Conservation (phyloP, 2,888 invertebrate species). For the Agonopterix alstromeriana region DNA sequence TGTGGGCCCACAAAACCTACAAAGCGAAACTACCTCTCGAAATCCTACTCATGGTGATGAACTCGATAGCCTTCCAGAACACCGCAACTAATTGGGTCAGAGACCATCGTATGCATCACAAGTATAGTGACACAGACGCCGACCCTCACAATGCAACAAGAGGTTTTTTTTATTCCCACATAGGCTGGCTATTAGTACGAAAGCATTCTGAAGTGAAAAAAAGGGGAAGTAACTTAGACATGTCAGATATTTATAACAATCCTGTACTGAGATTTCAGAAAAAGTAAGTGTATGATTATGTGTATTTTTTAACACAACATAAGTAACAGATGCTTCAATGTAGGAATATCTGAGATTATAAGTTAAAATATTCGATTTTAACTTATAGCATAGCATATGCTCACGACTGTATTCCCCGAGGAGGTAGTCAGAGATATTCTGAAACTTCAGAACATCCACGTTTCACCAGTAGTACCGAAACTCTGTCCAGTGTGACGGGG, state of each 20-base stretch:
- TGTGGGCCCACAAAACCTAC: slow-evolving; percentile 18
- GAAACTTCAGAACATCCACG: no score
- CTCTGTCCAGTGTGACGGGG: no score
- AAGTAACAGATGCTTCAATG: no score
- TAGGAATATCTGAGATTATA: no score
- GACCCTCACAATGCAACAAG: slow-evolving; percentile 86
- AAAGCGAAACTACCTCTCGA: slow-evolving; percentile 17
- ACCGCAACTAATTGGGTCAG: slow-evolving; percentile 74
- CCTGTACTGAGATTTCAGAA: slow-evolving; percentile 82
- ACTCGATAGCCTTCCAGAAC: slow-evolving; percentile 42
- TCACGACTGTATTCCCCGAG: no score
- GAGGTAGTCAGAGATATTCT: no score
- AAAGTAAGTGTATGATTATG: slow-evolving; percentile 68
- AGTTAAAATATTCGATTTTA: no score
- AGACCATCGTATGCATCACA: slow-evolving; percentile 81
- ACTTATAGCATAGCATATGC: no score
- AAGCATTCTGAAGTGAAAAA: slow-evolving; percentile 84
- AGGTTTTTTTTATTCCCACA: slow-evolving; percentile 88
- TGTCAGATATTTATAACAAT: slow-evolving; percentile 81
- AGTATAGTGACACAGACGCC: slow-evolving; percentile 84
- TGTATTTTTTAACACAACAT: no score
- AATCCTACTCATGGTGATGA: slow-evolving; percentile 16
- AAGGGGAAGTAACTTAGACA: slow-evolving; percentile 81
- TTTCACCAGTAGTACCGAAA: no score
- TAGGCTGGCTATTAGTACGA: slow-evolving; percentile 85